phyloP scores from a whole-genome alignment of 2,797 vertebrate species.

The Sebastes jordani region DNA sequence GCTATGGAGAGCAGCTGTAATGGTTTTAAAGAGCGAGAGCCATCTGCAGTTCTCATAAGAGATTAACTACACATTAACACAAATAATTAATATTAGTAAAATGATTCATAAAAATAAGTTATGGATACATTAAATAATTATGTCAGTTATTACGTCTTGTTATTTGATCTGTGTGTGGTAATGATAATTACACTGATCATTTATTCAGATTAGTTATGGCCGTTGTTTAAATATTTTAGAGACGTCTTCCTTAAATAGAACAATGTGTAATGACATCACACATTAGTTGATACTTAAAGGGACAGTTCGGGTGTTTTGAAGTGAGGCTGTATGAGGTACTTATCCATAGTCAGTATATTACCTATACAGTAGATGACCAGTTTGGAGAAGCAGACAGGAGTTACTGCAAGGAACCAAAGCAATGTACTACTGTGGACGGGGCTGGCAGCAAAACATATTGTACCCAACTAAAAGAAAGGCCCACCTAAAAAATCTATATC shows the following conservation, averaged over 20 bases:
- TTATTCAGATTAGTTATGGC: background rate
- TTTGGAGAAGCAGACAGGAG: background rate
- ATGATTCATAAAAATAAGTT: conserved; percentile 18
- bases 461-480: no score
- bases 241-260: background rate
- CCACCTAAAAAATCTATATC: no score
- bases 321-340: background rate
- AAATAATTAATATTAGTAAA: conserved; percentile 28
- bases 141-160: conserved; percentile 11
- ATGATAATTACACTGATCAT: conserved; percentile 20
- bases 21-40: background rate
- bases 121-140: conserved; percentile 14
- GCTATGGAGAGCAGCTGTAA: background rate
- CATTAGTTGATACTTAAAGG: background rate
- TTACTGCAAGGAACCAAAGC: background rate
- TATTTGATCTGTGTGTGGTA: background rate
- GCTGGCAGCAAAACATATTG: background rate
- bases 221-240: conserved; percentile 28
- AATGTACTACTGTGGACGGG: no score
- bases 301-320: background rate
- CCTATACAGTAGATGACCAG: background rate
- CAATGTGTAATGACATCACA: background rate
- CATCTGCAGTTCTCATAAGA: background rate
- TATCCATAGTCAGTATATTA: no score
- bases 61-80: conserved; percentile 5